Base-by-base conservation (phyloP, 2,797 vertebrate genomes). In the Microchirus variegatus region DNA sequence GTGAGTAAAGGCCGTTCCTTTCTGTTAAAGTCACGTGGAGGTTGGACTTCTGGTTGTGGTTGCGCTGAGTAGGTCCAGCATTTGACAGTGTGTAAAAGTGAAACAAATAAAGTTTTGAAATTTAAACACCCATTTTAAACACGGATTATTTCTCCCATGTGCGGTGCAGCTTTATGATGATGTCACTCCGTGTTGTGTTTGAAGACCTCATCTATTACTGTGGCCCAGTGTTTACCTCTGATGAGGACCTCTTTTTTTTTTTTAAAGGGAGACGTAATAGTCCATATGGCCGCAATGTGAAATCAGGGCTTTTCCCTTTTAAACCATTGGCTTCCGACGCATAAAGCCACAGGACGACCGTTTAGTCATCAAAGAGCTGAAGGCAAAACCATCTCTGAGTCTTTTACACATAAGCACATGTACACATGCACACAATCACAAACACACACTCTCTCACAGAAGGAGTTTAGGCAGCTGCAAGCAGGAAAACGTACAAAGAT, bases 321-420 rank as follows among this genome's bases (percentile, higher is more conserved):
- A 83, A 78, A 78, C 68, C 77, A 1, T 52, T 77, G 63, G 74
- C 80, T 81, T 82, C 80, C 58, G 74, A 80, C 67, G 59, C 75
- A 71, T 55, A 75, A 78, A 82, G 75, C 76, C 46, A 17, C 61
- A 59, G 72, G 78, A 82, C 54, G 67, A 75, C 67, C 18, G 10
- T 70, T 69, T 61, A 54, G 69, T 66, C 83, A 79, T 88, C 84
- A 88, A 86, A 89, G 80, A 80, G 59, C 57, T 61, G 56, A 65
- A 63, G 12, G 46, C 42, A 43, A 72, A 87, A 77, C 70, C 71
- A 59, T 80, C 75, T 63, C 72, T 55, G 54, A 76, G 69, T 70
- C 76, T 56, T 70, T 60, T 16, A 31, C 31, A 31, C 31, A 31
- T 8, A 31, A 31, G 31, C 31, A 31, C 31, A 62, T 77, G 52